These are phyloP conservation scores for Ceraclea dissimilis DNA, from an alignment of 2,888 invertebrate genomes.

Conservation along the genomic window DNA sequence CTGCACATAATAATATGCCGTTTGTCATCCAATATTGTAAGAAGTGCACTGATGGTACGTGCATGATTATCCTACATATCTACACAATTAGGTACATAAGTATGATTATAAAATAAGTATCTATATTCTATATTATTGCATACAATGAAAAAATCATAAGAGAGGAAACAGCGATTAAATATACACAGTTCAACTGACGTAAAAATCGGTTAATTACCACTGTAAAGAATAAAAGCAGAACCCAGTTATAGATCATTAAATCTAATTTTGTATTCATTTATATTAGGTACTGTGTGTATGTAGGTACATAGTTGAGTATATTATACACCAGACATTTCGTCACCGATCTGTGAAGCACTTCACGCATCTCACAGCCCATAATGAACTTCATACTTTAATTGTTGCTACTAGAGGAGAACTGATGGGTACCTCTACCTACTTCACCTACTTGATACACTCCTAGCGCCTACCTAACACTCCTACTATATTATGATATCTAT, in stretches of 20 bases:
- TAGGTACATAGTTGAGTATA: too few species aligned
- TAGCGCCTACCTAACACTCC: too few species aligned
- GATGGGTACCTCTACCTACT: not conserved
- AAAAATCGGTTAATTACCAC: not conserved
- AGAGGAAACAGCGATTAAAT: not conserved
- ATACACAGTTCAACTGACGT: not conserved
- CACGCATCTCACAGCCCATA: not conserved
- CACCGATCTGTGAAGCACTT: conserved; percentile 3
- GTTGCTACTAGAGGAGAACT: not conserved
- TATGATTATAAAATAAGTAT: too few species aligned
- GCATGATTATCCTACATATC: too few species aligned
- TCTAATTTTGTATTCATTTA: not conserved
- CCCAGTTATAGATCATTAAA: conserved; percentile 2
- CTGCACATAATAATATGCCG: too few species aligned
- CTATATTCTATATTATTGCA: too few species aligned
- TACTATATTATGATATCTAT: too few species aligned
- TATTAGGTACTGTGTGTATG: not conserved
- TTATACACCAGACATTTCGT: not conserved
- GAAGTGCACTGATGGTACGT: too few species aligned
- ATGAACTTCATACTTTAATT: not conserved
- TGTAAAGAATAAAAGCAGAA: not conserved
- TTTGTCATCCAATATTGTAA: too few species aligned
- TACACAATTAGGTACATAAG: too few species aligned
- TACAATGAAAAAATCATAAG: too few species aligned
- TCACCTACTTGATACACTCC: too few species aligned